Evolutionary conservation across 2,888 invertebrate species (phyloP), one percentile per base, ranked within the genome.

Genomic region (Phortica okadai): DNA sequence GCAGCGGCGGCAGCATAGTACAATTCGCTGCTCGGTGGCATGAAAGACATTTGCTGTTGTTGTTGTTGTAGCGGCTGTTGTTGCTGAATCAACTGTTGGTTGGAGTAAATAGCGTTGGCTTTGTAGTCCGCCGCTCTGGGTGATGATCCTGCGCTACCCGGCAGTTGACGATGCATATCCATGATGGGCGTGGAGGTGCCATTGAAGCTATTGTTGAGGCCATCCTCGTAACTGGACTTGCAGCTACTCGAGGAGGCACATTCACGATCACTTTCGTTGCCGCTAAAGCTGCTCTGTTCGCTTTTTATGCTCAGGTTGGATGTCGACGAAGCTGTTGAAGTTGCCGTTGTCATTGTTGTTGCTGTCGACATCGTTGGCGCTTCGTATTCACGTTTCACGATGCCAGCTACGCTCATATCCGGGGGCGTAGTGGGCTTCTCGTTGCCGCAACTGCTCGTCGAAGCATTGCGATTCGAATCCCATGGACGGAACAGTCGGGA

Each of bases 401-500:
- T 44, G 11, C 6, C 11, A 41, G 10, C 67, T 5, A 56, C 10
- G 8, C 10, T 8, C 50, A 14, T 11, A 50, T 50, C 4, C 62
- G 62, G 62, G 21, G 77, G 76, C 44, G 79, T 72, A 25, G 67
- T 67, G 54, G 54, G 1, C 33, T 54, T 64, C 21, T 66, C 74
- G 44, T 58, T 75, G 45, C 14, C 45, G 16, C 21, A 50, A 25
- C n/a, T 74, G 42, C 33, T 8, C 10, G 82, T 76, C 62, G 82
- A 69, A 14, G 79, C 75, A 76, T 83, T 83, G 14, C 83, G 83
- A 78, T 88, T 92, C 79, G 92, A 91, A 89, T 94, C 94, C 94
- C 94, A 94, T 76, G 94, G 94, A 82, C 94, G 92, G 85, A 94
- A 94, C 25, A 94, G 91, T 84, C 94, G 92, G 64, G 93, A 93